These are phyloP conservation scores for Holacanthus passer DNA, from an alignment of 2,113 vertebrate species.

Conservation along the genomic window DNA sequence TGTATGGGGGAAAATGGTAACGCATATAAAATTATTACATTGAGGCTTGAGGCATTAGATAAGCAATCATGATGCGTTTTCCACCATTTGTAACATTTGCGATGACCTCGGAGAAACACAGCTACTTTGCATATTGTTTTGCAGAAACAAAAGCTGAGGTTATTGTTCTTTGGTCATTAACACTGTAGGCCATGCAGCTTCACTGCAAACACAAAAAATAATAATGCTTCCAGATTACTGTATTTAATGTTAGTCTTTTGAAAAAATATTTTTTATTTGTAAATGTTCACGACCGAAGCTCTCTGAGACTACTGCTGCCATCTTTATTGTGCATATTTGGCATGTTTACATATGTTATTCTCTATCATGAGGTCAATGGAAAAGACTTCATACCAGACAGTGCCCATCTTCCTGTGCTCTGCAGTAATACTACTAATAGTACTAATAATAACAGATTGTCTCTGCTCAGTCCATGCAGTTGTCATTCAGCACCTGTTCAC, in stretches of 20 bases:
- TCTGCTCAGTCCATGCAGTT: neutral
- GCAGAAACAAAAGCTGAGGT: conserved; percentile 24
- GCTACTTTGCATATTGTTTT: conserved; percentile 41
- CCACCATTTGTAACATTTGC: conserved; percentile 10
- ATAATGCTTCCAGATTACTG: neutral
- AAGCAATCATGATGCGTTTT: conserved; percentile 20
- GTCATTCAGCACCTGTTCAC: neutral
- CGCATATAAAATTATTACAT: conserved; percentile 19
- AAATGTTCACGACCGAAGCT: too few species aligned
- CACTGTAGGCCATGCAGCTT: neutral
- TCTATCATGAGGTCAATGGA: neutral
- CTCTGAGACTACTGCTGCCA: neutral
- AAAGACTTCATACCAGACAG: neutral
- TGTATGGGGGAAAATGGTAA: neutral
- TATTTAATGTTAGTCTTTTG: neutral
- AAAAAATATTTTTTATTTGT: too few species aligned
- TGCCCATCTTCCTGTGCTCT: neutral
- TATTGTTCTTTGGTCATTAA: conserved; percentile 40
- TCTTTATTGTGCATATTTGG: neutral
- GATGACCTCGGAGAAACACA: conserved; percentile 28
- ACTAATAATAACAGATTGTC: neutral
- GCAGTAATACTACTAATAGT: neutral
- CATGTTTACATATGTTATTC: neutral
- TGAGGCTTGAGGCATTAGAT: conserved; percentile 23
- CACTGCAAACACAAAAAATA: conserved; percentile 3